phyloP scores from a whole-genome alignment of 2,797 vertebrate genomes.

The Lutjanus campechanus region DNA sequence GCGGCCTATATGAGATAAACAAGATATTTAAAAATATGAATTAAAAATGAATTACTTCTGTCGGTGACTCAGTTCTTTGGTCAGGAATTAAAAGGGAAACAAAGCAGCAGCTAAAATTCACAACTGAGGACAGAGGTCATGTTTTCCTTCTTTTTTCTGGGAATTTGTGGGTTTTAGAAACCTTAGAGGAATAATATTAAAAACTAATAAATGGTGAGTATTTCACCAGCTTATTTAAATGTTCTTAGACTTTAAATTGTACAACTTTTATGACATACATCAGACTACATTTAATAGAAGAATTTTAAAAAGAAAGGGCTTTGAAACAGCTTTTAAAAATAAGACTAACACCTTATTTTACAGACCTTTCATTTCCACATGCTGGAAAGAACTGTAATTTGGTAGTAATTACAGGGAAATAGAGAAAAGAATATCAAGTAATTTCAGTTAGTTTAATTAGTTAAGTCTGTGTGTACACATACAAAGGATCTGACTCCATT shows the following conservation, averaged over 20 bases:
- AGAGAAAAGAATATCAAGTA: not conserved
- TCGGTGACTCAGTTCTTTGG: not conserved
- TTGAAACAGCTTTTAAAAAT: not conserved
- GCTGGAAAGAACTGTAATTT: not conserved
- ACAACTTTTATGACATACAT: not conserved
- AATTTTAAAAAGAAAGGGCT: not conserved
- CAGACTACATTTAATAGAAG: no score
- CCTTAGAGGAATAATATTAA: not conserved
- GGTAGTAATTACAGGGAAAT: not conserved
- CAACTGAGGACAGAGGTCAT: not conserved
- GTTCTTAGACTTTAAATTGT: not conserved
- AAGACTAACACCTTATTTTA: not conserved
- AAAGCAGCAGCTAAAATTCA: not conserved
- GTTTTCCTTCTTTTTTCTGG: not conserved
- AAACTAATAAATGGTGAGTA: not conserved
- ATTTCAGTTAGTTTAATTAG: not conserved
- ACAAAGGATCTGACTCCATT: not conserved
- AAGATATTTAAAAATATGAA: not conserved
- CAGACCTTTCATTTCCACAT: no score
- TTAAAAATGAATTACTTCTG: not conserved
- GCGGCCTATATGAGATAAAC: constrained; percentile 55
- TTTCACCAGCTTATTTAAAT: not conserved
- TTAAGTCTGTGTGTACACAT: not conserved
- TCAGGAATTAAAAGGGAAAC: not conserved
- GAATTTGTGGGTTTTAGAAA: not conserved